These are phyloP conservation scores for Anguilla rostrata DNA, from an alignment of 2,113 vertebrate genomes.

Conservation along the genomic window DNA sequence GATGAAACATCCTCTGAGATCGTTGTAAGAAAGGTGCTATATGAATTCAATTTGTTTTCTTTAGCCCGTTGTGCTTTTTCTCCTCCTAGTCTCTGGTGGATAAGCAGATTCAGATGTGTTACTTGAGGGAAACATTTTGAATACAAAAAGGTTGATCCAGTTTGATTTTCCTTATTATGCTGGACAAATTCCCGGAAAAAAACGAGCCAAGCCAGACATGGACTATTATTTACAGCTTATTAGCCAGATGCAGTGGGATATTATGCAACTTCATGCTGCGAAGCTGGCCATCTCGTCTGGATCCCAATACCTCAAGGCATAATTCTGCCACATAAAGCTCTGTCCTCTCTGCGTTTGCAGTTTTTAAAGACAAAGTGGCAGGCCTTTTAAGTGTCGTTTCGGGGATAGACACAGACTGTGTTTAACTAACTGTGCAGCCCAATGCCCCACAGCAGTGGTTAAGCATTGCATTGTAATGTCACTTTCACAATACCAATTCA, in stretches of 20 bases:
- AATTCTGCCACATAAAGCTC: constrained; percentile 56
- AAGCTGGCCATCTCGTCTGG: constrained; percentile 42
- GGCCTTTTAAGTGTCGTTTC: constrained; percentile 50
- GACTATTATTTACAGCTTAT: constrained; percentile 69
- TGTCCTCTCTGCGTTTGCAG: constrained; percentile 48
- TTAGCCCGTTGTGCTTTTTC: not conserved
- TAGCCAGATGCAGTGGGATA: constrained; percentile 60
- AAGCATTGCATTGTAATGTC: constrained; percentile 50
- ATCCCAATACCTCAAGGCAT: constrained; percentile 51
- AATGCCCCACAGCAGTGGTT: constrained; percentile 56
- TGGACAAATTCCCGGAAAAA: constrained; percentile 37
- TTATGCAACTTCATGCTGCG: constrained; percentile 57
- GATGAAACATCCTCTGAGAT: not conserved
- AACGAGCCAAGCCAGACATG: constrained; percentile 30
- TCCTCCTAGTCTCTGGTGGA: not conserved
- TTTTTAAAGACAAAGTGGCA: constrained; percentile 47
- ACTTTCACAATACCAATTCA: constrained; percentile 38
- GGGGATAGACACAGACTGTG: constrained; percentile 55
- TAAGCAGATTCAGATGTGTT: constrained; percentile 20
- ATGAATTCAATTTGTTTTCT: not conserved
- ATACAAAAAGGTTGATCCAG: constrained; percentile 43
- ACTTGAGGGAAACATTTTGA: constrained; percentile 38
- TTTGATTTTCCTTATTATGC: constrained; percentile 60
- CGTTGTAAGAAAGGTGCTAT: not conserved
- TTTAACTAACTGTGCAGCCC: constrained; percentile 61